A percentile compares a stretch with the other conserved stretches of the same genome.
Evolutionary conservation across 2,113 vertebrate species (phyloP).

Genomic region (Anarhynchus alexandrinus): DNA sequence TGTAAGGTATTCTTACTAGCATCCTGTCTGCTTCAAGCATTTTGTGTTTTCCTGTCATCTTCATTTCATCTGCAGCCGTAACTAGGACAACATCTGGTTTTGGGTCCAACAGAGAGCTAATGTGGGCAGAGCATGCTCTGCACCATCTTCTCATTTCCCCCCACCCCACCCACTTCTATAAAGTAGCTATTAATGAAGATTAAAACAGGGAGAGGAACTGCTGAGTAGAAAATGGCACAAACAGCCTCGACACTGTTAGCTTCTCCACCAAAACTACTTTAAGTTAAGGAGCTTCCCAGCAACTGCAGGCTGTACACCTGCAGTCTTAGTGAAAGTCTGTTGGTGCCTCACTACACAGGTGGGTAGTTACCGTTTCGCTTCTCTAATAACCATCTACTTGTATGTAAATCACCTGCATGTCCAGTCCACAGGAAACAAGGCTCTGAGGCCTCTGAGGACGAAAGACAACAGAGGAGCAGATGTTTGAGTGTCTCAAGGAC

Average conservation of each 20-base stretch:
- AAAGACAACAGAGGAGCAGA: slow-evolving; percentile 92
- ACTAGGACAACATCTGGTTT: background rate
- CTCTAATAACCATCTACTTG: background rate
- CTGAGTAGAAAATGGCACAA: background rate
- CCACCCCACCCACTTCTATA: background rate
- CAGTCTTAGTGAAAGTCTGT: background rate
- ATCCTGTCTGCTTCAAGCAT: background rate
- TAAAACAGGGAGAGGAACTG: background rate
- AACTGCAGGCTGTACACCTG: background rate
- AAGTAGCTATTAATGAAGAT: background rate
- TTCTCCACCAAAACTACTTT: background rate
- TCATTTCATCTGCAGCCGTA: background rate
- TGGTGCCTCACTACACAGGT: background rate
- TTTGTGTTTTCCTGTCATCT: background rate
- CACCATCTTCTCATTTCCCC: background rate
- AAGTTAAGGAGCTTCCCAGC: background rate
- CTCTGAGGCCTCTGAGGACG: slow-evolving; percentile 89
- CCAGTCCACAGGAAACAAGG: slow-evolving; percentile 91
- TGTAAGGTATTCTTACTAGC: background rate
- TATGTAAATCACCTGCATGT: slow-evolving; percentile 91
- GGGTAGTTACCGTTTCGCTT: background rate
- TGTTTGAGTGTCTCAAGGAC: slow-evolving; percentile 91
- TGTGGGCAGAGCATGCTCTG: fast-evolving
- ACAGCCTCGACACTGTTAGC: background rate
- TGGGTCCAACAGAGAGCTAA: background rate